These are phyloP conservation scores for Machimus atricapillus DNA, from an alignment of 2,888 invertebrate species.

Conservation along the genomic window DNA sequence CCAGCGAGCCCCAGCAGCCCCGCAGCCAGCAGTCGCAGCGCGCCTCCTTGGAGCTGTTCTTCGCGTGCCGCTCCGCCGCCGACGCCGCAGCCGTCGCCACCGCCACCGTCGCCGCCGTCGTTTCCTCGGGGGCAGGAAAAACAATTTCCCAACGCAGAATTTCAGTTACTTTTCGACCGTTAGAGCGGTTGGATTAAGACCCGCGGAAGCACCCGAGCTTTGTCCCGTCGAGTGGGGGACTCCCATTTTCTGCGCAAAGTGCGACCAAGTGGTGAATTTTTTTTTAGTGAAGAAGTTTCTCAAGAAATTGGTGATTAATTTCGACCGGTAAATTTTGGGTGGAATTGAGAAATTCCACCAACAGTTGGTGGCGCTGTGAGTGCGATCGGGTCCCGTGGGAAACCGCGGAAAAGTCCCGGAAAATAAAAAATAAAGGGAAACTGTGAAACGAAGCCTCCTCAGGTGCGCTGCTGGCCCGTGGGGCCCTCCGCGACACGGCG, in stretches of 20 bases:
- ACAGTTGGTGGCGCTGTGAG: neutral
- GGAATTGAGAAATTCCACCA: neutral
- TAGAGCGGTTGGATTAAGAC: conserved; percentile 57
- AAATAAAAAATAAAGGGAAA: neutral
- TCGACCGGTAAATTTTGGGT: neutral
- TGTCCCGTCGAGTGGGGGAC: neutral
- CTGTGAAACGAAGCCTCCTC: neutral
- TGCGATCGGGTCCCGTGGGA: neutral
- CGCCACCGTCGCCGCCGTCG: neutral
- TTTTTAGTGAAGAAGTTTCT: neutral
- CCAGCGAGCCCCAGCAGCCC: neutral
- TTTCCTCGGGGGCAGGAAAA: conserved; percentile 40
- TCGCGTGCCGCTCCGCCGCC: neutral
- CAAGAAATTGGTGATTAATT: neutral
- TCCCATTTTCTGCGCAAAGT: neutral
- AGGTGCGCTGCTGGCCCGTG: neutral
- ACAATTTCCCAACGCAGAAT: conserved; percentile 48
- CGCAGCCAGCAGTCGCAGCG: neutral
- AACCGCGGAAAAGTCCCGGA: neutral
- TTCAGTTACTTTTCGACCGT: conserved; percentile 61
- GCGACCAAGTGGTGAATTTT: neutral
- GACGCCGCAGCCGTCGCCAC: neutral
- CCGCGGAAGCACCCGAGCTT: conserved; percentile 26
- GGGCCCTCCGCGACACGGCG: neutral
- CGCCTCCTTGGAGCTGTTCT: neutral